Evolutionary conservation across 2,797 vertebrate genomes (phyloP), one percentile per base, ranked within the genome.

Genomic region (Acanthornis magna): DNA sequence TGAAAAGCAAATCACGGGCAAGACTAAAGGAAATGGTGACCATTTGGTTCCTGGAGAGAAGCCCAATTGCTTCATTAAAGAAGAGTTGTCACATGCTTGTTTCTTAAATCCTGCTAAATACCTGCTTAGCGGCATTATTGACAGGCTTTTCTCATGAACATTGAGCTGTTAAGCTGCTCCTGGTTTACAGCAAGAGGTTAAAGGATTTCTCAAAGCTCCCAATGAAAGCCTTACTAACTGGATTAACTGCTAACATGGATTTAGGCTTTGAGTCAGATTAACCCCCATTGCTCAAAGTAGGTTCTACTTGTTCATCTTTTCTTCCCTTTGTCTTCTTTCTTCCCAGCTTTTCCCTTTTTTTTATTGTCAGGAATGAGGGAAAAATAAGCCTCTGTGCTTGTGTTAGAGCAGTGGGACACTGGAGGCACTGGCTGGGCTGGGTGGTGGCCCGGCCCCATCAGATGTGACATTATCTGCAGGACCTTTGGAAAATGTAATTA

Each of bases 181-280:
- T 92, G 82, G 91, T 96, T 96, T 97, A 91, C 88, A 91, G 91
- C 83, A 89, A 96, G 96, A 97, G 96, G 96, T 97, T 97, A 96
- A 97, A 96, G 97, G 97, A 96, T 98, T 97, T 98, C 91, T 94
- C 91, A 97, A 97, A 98, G 91, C 97, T 96, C 90, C 50, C 95
- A 91, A 92, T 94, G 97, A 97, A 98, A 98, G 96, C 96, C 89
- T 91, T 95, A 95, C 94, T 97, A 98, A 98, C 96, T 97, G 97
- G 97, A 97, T 98, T 98, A 98, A 88, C 96, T 82, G 85, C 97
- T 97, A 96, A 98, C 97, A 96, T 85, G 97, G 97, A 97, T 96
- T 96, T 95, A 97, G 89, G 94, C 91, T 98, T 97, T 97, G 91
- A 94, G 95, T 95, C 80, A 95, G 97, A 97, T 97, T 97, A 98